Evolutionary conservation across 92 coral and sea anemone species (phyloP), one percentile per base, ranked within the genome.

Genomic region (Zoanthus solanderi): DNA sequence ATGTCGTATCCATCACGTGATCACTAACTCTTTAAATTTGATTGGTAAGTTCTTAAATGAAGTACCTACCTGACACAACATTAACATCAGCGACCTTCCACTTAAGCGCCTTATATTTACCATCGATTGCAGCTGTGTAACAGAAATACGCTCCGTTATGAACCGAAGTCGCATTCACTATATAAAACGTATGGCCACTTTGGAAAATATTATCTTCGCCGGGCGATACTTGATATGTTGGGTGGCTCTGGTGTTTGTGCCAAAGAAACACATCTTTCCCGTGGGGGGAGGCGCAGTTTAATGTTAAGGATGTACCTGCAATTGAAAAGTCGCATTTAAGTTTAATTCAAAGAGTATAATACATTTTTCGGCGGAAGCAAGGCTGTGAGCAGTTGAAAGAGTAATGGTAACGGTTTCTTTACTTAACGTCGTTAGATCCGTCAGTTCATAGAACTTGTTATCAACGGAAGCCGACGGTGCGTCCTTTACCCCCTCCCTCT

Each of bases 61-160:
- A 1, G 4, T 17, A 79, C 85, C 28, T 1, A 81, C 85, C 76
- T 63, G 85, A 81, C 17, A 81, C 61, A 1, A 81, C 85, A 48
- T 67, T 81, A 29, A 81, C 61, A 45, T 81, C 63, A 31, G 85
- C 85, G 85, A 81, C 42, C 63, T 67, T 81, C 74, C 85, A 65
- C 42, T 67, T 81, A 75, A 9, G 11, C 23, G 53, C 74, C n/a
- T 16, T 65, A 0, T 46, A 61, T 28, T 2, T 66, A 4, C 67
- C 71, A 32, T 28, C 60, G 54, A 81, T 60, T 5, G 28, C 82
- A 45, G 71, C 85, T 28, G 75, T 53, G 46, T 63, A 46, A 67
- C 85, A 81, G 75, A 45, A 81, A 65, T 81, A 81, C 85, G 76
- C 44, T 14, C 85, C 85, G 17, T n/a, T 81, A 58, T 66, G 65